Conservation (phyloP, 2,888 invertebrate species). For the Leptura quadrifasciata region DNA sequence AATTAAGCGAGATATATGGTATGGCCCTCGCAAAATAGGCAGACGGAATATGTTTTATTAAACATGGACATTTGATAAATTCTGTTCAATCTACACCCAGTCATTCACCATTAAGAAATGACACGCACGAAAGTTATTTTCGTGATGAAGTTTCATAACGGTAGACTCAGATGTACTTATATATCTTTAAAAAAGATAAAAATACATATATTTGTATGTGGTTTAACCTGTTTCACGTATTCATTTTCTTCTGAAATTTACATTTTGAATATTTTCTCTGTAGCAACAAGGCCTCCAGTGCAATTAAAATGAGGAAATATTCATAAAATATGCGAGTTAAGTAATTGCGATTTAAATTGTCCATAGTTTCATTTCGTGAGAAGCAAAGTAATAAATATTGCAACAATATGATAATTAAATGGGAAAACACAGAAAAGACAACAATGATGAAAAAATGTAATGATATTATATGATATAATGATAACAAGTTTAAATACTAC, state of each 20-base stretch:
- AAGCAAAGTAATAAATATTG: constrained; percentile 3
- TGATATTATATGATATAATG: not conserved
- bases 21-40: no score
- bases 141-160: no score
- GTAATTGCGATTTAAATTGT: constrained; percentile 3
- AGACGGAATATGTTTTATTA: no score
- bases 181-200: no score
- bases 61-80: no score
- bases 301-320: not conserved
- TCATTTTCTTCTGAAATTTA: not conserved
- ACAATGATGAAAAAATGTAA: not conserved
- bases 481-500: not conserved
- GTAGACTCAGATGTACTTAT: no score
- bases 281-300: not conserved
- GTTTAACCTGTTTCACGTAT: no score
- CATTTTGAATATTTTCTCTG: not conserved
- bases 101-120: no score
- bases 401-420: constrained; percentile 7
- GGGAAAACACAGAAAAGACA: not conserved
- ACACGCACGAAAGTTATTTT: no score
- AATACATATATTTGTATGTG: no score
- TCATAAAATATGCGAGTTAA: not conserved
- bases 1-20: no score
- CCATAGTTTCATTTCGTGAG: not conserved
- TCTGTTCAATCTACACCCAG: no score